Conservation (phyloP, 2,113 vertebrate genomes). For the Fulica atra region DNA sequence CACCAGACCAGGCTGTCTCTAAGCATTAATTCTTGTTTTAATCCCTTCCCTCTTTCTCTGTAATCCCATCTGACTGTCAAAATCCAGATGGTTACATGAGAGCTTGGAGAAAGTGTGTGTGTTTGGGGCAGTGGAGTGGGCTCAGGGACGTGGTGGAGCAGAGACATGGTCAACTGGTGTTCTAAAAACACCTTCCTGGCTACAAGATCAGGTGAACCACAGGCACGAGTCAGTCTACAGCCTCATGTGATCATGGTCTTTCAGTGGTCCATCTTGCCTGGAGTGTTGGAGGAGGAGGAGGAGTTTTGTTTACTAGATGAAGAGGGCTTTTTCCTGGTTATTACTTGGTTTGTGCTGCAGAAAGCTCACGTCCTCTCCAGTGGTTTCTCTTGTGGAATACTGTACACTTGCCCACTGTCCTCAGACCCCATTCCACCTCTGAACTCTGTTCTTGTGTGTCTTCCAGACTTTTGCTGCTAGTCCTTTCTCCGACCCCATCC, state of each 20-base stretch:
- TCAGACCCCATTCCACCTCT: not conserved
- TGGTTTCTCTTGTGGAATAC: not conserved
- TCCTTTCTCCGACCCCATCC: constrained; percentile 90
- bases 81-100: not conserved
- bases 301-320: not conserved
- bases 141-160: not conserved
- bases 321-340: not conserved
- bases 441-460: not conserved
- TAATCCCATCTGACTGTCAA: constrained; percentile 10
- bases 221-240: not conserved
- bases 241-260: not conserved
- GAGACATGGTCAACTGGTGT: not conserved
- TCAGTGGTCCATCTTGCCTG: not conserved
- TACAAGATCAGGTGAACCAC: not conserved
- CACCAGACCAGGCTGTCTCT: not conserved
- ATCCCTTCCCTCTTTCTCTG: not conserved
- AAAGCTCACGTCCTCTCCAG: not conserved
- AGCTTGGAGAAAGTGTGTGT: not conserved
- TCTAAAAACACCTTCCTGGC: not conserved
- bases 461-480: constrained; percentile 89
- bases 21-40: not conserved
- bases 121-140: not conserved
- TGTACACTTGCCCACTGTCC: not conserved
- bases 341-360: not conserved
- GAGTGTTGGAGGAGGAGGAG: not conserved